Conservation (phyloP, 2,888 invertebrate species). For the Piscicola geometra region DNA sequence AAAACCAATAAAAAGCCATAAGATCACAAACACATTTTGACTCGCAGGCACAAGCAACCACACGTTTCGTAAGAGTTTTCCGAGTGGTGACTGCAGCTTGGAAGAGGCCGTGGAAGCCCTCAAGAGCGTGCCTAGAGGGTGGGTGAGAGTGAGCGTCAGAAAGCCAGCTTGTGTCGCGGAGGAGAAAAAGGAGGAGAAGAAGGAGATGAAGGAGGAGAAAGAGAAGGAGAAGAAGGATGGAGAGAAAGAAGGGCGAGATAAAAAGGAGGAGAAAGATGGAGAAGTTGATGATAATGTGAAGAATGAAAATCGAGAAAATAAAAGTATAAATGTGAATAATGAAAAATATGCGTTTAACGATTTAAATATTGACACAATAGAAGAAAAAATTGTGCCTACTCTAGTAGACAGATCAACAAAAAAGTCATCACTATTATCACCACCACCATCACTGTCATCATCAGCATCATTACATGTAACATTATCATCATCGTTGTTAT, state of each 20-base stretch:
- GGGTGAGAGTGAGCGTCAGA: constrained; percentile 91
- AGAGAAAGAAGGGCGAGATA: too few relatives aligned
- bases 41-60: neutral
- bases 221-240: too few relatives aligned
- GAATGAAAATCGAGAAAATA: too few relatives aligned
- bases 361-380: neutral
- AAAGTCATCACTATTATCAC: constrained; percentile 1
- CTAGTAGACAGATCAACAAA: neutral
- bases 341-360: too few relatives aligned
- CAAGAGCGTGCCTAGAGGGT: constrained; percentile 86
- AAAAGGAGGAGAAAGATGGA: too few relatives aligned
- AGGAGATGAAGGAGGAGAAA: too few relatives aligned
- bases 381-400: neutral
- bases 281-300: too few relatives aligned
- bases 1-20: too few relatives aligned
- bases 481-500: neutral
- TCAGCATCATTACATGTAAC: neutral
- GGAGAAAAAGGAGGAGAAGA: neutral
- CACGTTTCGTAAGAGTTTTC: constrained; percentile 68
- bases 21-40: neutral
- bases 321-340: too few relatives aligned
- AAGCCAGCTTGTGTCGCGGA: constrained; percentile 56
- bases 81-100: constrained; percentile 86
- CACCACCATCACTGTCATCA: neutral
- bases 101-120: constrained; percentile 95